Conservation (phyloP, 2,888 invertebrate genomes). For the Eupithecia subumbrata region DNA sequence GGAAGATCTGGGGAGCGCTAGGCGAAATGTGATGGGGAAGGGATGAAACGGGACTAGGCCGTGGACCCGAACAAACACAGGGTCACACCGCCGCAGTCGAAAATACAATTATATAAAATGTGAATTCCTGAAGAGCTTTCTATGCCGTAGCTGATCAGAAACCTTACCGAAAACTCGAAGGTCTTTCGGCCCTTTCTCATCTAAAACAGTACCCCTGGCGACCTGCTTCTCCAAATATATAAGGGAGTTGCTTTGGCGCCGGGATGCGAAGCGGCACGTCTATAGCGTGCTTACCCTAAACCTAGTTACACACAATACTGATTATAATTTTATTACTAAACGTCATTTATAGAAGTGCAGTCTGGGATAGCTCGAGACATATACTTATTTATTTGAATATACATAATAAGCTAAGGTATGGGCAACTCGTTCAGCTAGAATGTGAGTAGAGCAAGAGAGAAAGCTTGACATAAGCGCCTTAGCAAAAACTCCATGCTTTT, state of each 20-base stretch:
- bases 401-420: slow-evolving; percentile 12
- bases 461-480: background rate
- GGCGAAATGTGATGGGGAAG: slow-evolving; percentile 61
- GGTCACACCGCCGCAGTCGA: slow-evolving; percentile 15
- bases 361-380: slow-evolving; percentile 41
- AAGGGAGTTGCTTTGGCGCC: slow-evolving; percentile 33
- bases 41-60: slow-evolving; percentile 38
- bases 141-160: slow-evolving; percentile 51
- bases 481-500: background rate
- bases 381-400: background rate
- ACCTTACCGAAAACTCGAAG: slow-evolving; percentile 45
- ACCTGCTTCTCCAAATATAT: slow-evolving; percentile 56
- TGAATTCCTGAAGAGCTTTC: slow-evolving; percentile 49
- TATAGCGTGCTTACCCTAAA: slow-evolving; percentile 52
- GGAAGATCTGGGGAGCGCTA: slow-evolving; percentile 78
- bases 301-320: slow-evolving; percentile 45
- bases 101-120: slow-evolving; percentile 51
- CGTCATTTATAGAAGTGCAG: slow-evolving; percentile 52
- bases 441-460: background rate
- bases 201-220: slow-evolving; percentile 36
- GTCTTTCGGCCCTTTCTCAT: slow-evolving; percentile 32
- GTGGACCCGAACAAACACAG: background rate
- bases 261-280: slow-evolving; percentile 56
- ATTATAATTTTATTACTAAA: slow-evolving; percentile 52
- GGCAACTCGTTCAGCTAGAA: background rate